Conservation (phyloP, 2,888 invertebrate species). For the Catocala nupta region DNA sequence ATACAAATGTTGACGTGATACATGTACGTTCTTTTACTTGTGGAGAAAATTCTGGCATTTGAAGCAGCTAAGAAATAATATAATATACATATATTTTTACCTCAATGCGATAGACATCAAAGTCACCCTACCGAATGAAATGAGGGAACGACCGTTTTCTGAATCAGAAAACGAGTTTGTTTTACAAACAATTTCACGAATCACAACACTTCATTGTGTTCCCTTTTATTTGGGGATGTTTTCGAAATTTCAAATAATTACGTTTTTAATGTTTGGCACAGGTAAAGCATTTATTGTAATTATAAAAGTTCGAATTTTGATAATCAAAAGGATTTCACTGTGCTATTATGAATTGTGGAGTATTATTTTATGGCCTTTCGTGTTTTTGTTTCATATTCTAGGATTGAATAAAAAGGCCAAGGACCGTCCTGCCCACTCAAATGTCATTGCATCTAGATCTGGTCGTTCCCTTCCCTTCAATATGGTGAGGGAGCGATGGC, state of each 20-base stretch:
- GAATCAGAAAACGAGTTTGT: slow-evolving; percentile 39
- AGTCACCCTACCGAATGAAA: slow-evolving; percentile 27
- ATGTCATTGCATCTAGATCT: too few species aligned
- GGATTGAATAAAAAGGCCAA: too few species aligned
- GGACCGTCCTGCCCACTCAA: too few species aligned
- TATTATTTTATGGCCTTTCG: background rate
- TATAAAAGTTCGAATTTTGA: slow-evolving; percentile 31
- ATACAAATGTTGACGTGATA: too few species aligned
- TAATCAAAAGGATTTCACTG: slow-evolving; percentile 20
- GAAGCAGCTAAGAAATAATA: too few species aligned
- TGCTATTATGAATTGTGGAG: background rate
- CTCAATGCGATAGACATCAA: background rate
- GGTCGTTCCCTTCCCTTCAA: too few species aligned
- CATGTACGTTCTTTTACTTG: too few species aligned
- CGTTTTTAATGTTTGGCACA: slow-evolving; percentile 7
- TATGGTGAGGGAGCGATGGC: too few species aligned
- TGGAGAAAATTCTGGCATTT: too few species aligned
- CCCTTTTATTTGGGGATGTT: slow-evolving; percentile 34
- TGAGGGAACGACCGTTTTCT: slow-evolving; percentile 21
- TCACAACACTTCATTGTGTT: slow-evolving; percentile 38
- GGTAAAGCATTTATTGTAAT: slow-evolving; percentile 22
- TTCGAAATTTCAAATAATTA: slow-evolving; percentile 21
- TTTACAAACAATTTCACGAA: slow-evolving; percentile 45
- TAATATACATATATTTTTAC: too few species aligned
- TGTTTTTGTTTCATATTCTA: background rate